Evolutionary conservation across 2,797 vertebrate genomes (phyloP).

Genomic region (Diceros bicornis): DNA sequence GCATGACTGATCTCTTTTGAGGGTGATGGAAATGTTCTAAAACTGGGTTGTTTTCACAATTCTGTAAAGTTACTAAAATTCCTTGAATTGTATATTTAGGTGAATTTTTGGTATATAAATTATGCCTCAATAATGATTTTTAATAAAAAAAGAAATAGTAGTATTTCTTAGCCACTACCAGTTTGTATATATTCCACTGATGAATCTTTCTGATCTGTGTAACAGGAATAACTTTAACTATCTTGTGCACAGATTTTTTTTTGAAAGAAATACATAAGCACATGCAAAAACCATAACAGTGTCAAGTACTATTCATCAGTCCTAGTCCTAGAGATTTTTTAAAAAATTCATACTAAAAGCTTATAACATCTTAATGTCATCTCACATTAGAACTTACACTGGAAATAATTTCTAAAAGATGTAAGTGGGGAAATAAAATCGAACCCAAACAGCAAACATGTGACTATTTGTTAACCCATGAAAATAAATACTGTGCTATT

Average conservation of each 20-base stretch:
- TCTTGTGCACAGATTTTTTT: not conserved
- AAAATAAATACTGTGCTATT: conserved; percentile 31
- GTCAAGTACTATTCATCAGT: not conserved
- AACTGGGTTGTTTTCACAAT: not conserved
- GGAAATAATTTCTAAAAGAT: conserved; percentile 25
- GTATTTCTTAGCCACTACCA: not conserved
- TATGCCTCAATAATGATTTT: not conserved
- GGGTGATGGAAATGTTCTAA: not conserved
- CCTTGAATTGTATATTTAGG: not conserved
- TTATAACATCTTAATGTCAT: not conserved
- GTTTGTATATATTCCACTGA: not conserved
- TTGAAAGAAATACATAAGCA: not conserved
- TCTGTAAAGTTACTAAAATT: not conserved
- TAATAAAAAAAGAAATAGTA: not conserved
- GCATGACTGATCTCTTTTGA: not conserved
- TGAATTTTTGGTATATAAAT: not conserved
- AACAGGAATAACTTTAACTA: not conserved
- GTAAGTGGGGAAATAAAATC: conserved; percentile 8
- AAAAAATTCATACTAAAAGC: not conserved
- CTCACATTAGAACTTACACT: not conserved
- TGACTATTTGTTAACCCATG: conserved; percentile 29
- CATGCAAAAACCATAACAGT: not conserved
- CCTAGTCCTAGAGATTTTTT: not conserved
- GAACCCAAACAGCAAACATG: not conserved
- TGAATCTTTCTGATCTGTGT: not conserved